These are phyloP conservation scores for Stegophylla sp. DNA, from an alignment of 2,888 invertebrate genomes.

Conservation along the genomic window DNA sequence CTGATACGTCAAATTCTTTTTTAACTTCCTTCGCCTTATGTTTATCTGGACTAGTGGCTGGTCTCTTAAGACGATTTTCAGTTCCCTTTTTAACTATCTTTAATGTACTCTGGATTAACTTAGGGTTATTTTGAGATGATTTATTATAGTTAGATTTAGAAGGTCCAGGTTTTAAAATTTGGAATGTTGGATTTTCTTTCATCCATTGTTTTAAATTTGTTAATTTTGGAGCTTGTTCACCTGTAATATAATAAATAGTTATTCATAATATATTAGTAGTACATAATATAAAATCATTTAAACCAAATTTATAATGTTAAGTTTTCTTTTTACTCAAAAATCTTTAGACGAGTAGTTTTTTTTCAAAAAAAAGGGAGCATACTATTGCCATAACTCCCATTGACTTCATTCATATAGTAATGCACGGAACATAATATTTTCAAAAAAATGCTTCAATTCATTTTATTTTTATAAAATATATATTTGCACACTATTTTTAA, in stretches of 20 bases:
- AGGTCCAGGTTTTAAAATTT: constrained; percentile 70
- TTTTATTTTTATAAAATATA: no score
- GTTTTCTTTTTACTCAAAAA: no score
- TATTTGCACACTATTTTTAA: no score
- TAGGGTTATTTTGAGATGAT: background rate
- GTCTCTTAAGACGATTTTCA: constrained; percentile 39
- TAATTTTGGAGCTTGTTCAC: constrained; percentile 83
- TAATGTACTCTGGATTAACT: background rate
- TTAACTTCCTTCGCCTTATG: constrained; percentile 41
- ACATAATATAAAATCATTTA: no score
- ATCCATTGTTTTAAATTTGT: constrained; percentile 83
- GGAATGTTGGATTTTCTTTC: constrained; percentile 84
- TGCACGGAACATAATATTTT: no score
- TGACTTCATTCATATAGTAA: no score
- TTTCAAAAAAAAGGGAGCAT: no score
- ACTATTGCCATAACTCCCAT: no score
- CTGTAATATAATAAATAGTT: constrained; percentile 65
- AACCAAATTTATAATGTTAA: no score
- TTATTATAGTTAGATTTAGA: background rate
- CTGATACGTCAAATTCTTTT: constrained; percentile 47
- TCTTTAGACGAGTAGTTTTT: no score
- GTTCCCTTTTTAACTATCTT: constrained; percentile 37
- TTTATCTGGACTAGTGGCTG: constrained; percentile 5
- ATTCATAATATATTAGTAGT: no score
- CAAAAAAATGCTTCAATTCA: no score